These are phyloP conservation scores for Tethya wilhelma DNA, from an alignment of 37 sponge, comb jelly and placozoan genomes.

Conservation along the genomic window DNA sequence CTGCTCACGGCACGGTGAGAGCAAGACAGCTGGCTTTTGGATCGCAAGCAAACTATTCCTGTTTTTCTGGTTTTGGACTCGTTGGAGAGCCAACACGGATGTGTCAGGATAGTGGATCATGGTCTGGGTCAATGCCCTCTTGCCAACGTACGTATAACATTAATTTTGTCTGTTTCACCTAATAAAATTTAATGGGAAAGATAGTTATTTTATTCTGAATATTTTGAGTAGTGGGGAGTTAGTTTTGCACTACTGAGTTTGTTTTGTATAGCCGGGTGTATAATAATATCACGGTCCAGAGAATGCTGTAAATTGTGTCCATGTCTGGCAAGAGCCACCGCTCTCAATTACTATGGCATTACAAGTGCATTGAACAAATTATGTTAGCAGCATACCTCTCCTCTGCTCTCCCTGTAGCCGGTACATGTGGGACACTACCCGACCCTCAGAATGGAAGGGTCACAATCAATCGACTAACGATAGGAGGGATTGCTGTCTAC, in stretches of 20 bases:
- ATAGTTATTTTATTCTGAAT: background rate
- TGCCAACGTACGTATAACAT: slow-evolving; percentile 55
- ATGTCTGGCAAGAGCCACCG: too few species aligned
- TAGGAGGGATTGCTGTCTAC: slow-evolving; percentile 33
- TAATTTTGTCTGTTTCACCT: too few species aligned
- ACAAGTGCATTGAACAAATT: too few species aligned
- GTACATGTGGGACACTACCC: background rate
- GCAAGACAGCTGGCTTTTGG: slow-evolving; percentile 5
- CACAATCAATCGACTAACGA: background rate
- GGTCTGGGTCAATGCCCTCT: slow-evolving; percentile 59
- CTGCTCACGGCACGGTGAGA: slow-evolving; percentile 19
- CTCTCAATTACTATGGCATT: too few species aligned
- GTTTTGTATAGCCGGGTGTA: too few species aligned
- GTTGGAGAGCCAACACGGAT: slow-evolving; percentile 33
- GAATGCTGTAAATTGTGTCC: too few species aligned
- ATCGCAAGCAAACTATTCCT: slow-evolving; percentile 49
- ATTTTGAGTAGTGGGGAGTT: too few species aligned
- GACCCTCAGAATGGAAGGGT: slow-evolving; percentile 22
- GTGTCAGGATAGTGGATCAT: slow-evolving; percentile 55
- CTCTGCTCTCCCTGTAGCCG: background rate
- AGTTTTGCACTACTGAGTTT: too few species aligned
- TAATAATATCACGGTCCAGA: too few species aligned
- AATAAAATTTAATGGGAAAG: too few species aligned
- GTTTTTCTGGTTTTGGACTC: slow-evolving; percentile 38
- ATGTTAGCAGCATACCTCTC: too few species aligned